phyloP scores from a whole-genome alignment of 2,797 vertebrate genomes.

The Phoeniculus purpureus region DNA sequence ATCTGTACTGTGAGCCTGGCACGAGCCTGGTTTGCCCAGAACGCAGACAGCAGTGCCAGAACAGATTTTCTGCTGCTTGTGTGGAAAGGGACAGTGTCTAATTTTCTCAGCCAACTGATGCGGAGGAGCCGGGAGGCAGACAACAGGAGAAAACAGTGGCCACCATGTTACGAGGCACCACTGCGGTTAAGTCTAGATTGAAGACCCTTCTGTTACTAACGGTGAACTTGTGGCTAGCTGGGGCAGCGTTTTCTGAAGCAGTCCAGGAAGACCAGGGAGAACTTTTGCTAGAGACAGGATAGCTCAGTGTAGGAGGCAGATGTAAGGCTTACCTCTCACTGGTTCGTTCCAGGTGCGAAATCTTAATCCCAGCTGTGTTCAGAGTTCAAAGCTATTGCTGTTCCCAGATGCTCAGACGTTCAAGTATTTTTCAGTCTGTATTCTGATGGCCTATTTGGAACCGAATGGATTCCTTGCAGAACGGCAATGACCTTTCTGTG shows the following conservation, averaged over 20 bases:
- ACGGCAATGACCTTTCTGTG: slow-evolving; percentile 50
- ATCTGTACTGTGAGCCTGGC: not conserved
- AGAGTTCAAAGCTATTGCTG: not conserved
- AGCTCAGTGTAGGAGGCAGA: not conserved
- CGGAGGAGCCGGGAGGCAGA: not conserved
- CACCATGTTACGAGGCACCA: not conserved
- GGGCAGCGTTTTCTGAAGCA: not conserved
- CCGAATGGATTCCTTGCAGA: slow-evolving; percentile 47
- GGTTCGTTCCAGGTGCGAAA: not conserved
- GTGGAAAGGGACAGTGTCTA: not conserved
- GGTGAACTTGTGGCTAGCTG: not conserved
- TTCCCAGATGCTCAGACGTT: not conserved
- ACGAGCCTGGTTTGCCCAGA: not conserved
- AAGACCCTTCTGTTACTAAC: not conserved
- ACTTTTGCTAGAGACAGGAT: not conserved
- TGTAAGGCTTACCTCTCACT: not conserved
- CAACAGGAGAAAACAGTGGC: not conserved
- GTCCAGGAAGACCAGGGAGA: not conserved
- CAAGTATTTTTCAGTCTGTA: not conserved
- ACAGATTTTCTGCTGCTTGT: not conserved
- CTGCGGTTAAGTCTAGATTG: not conserved
- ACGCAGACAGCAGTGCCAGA: not conserved
- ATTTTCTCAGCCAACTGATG: not conserved
- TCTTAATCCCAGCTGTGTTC: not conserved
- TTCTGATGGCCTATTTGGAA: slow-evolving; percentile 23